Evolutionary conservation across 2,113 vertebrate species (phyloP).

Genomic region (Meleagris gallopavo): DNA sequence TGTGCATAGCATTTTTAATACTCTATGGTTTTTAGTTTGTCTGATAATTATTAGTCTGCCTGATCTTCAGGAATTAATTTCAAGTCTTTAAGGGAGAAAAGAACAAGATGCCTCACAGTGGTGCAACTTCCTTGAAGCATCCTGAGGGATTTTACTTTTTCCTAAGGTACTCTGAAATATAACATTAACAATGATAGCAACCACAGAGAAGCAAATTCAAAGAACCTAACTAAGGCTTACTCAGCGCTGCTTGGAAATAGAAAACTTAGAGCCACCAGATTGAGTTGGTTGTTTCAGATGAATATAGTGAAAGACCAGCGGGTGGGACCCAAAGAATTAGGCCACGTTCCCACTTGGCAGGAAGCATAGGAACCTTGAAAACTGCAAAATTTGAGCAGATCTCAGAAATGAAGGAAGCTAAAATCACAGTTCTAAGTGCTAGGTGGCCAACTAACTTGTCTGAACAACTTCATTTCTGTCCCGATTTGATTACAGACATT

Average conservation of each 20-base stretch:
- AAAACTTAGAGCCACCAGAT: background rate
- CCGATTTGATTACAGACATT: background rate
- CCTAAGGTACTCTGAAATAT: background rate
- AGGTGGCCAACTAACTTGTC: background rate
- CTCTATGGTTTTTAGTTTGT: background rate
- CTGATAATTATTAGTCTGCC: slow-evolving; percentile 20
- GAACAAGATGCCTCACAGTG: background rate
- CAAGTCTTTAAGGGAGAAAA: background rate
- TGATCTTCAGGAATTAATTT: slow-evolving; percentile 38
- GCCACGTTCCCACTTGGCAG: background rate
- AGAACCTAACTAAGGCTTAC: background rate
- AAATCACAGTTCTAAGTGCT: background rate
- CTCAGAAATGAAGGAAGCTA: background rate
- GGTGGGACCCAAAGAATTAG: background rate
- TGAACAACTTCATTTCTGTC: background rate
- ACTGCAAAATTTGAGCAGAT: background rate
- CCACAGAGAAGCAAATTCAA: background rate
- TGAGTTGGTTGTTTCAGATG: background rate
- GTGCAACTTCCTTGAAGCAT: background rate
- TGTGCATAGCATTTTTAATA: background rate
- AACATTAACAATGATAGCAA: slow-evolving; percentile 11
- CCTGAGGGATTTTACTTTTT: slow-evolving; percentile 9
- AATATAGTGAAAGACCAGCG: background rate
- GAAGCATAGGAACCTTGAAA: background rate
- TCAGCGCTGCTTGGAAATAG: background rate